phyloP scores from a whole-genome alignment of 1,140 invertebrate genomes.

The Kradibia gibbosae region DNA sequence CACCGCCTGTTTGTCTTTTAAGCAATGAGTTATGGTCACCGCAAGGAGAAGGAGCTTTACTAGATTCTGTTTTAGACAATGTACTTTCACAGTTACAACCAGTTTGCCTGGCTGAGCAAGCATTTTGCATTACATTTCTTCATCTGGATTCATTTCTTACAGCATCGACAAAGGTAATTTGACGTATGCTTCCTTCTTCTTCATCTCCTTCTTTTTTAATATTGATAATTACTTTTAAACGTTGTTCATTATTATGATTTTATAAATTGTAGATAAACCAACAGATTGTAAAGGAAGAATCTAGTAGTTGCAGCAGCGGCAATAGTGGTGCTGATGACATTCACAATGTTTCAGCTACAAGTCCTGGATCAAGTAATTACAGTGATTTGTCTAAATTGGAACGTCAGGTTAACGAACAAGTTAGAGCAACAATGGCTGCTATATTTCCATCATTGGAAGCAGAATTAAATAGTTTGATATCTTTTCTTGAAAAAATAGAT shows the following conservation, averaged over 20 bases:
- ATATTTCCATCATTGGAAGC: slow-evolving; percentile 90
- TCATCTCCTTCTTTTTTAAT: slow-evolving; percentile 6
- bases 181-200: neutral
- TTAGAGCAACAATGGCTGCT: slow-evolving; percentile 87
- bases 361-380: slow-evolving; percentile 65
- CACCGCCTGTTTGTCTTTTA: slow-evolving; percentile 64
- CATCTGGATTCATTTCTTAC: slow-evolving; percentile 81
- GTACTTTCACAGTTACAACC: slow-evolving; percentile 92
- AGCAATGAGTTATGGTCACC: slow-evolving; percentile 65
- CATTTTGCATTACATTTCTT: slow-evolving; percentile 96
- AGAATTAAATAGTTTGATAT: slow-evolving; percentile 89
- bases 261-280: slow-evolving; percentile 26
- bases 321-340: slow-evolving; percentile 40
- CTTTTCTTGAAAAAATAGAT: slow-evolving; percentile 89
- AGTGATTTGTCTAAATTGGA: slow-evolving; percentile 77
- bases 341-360: slow-evolving; percentile 58
- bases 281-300: slow-evolving; percentile 56
- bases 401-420: slow-evolving; percentile 83
- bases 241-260: slow-evolving; percentile 6
- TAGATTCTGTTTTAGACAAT: slow-evolving; percentile 83
- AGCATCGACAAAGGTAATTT: slow-evolving; percentile 67
- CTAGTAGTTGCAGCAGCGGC: slow-evolving; percentile 59
- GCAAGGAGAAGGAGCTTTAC: slow-evolving; percentile 66
- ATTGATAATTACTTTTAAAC: slow-evolving; percentile 3
- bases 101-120: slow-evolving; percentile 94